Conservation (phyloP, 2,888 invertebrate species). For the Lepidochrysops patricia region DNA sequence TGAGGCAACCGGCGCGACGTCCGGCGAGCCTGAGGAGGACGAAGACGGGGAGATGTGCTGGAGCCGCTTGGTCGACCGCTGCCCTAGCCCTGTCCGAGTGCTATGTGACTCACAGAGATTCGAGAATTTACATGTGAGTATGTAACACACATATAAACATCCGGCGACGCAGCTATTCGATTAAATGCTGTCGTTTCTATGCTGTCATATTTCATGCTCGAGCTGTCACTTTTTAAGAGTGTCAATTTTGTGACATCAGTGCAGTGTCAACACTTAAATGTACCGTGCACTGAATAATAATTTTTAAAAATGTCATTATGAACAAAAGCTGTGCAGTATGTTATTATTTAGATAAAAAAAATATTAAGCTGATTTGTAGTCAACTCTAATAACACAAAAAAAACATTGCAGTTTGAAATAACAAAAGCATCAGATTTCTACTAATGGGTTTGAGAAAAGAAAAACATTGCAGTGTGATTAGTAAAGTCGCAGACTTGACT, state of each 20-base stretch:
- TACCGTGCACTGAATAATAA: too few species aligned
- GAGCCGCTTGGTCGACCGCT: conserved; percentile 51
- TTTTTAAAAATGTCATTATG: too few species aligned
- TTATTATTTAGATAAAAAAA: too few species aligned
- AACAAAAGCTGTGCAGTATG: too few species aligned
- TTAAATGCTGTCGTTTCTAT: too few species aligned
- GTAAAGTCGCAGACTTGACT: neutral
- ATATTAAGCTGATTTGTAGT: too few species aligned
- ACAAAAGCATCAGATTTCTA: neutral
- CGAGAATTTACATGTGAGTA: conserved; percentile 83
- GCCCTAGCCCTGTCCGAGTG: conserved; percentile 68
- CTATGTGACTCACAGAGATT: conserved; percentile 86
- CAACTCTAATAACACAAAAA: neutral
- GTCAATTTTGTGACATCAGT: too few species aligned
- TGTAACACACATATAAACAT: neutral
- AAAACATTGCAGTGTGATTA: neutral
- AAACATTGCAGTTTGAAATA: too few species aligned
- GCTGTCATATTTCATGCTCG: too few species aligned
- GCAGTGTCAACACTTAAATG: too few species aligned
- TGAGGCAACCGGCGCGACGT: conserved; percentile 29
- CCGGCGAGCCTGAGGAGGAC: conserved; percentile 27
- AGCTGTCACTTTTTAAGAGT: too few species aligned
- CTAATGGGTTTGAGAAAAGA: neutral
- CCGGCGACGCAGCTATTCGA: too few species aligned
- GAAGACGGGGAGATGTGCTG: conserved; percentile 42